Conservation (phyloP, 1,140 invertebrate genomes). For the Pseudoatta argentina region DNA sequence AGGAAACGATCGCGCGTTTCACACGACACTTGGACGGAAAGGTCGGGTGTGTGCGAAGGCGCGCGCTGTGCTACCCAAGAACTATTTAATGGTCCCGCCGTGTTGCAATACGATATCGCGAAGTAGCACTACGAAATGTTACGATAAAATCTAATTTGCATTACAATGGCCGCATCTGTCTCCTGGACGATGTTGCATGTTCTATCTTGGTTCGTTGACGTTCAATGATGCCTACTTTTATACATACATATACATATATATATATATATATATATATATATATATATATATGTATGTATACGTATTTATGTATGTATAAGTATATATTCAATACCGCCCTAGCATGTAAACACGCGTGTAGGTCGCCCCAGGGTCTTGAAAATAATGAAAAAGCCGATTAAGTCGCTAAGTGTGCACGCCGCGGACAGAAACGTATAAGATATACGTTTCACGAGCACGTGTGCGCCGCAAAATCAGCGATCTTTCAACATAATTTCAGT, state of each 20-base stretch:
- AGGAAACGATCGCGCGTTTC: constrained; percentile 40
- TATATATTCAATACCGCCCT: neutral
- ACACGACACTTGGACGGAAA: constrained; percentile 33
- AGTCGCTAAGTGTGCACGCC: constrained; percentile 72
- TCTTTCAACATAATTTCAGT: constrained; percentile 72
- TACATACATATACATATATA: neutral
- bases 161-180: constrained; percentile 57
- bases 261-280: neutral
- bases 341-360: constrained; percentile 55
- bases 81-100: constrained; percentile 37
- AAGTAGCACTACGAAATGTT: constrained; percentile 58
- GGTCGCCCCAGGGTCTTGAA: constrained; percentile 74
- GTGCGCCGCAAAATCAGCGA: constrained; percentile 68
- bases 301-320: neutral
- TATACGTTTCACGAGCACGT: constrained; percentile 56
- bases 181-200: constrained; percentile 4
- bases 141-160: constrained; percentile 53
- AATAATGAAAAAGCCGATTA: constrained; percentile 81
- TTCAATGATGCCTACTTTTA: constrained; percentile 54
- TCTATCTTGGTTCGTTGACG: constrained; percentile 46
- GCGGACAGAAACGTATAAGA: constrained; percentile 63
- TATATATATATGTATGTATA: neutral
- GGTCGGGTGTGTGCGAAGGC: constrained; percentile 39
- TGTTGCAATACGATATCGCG: constrained; percentile 55
- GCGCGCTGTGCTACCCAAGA: constrained; percentile 37